Base-by-base conservation (phyloP, 2,113 vertebrate species). In the Neofelis nebulosa region DNA sequence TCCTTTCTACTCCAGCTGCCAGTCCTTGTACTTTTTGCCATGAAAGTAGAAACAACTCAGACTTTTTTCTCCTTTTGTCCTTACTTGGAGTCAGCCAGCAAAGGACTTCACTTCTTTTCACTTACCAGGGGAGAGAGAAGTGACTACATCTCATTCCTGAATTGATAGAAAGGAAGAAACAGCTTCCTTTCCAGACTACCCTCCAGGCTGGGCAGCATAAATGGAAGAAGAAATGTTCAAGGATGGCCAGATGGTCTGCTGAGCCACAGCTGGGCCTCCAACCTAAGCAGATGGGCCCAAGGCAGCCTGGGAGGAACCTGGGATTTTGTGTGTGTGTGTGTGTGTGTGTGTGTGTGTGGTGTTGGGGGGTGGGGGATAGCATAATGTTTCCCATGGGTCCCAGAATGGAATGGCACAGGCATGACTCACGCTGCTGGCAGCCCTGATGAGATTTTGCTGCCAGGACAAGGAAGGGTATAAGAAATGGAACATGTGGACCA, bases 301-400 rank as follows among this genome's bases (percentile, higher is more conserved):
- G 63, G 86, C 23, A 80, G 52, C 55, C 5, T 45, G 63, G 48
- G 38, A 88, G 18, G 78, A 45, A 3, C 13, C 55, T 71, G 7
- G 21, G 19, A 23, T 1, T 12, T 57, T 57, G n/a, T 29, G 41
- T n/a, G 15, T 36, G 52, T 80, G 73, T 78, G 29, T 78, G 50
- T 81, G 50, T 36, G 33, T 23, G 18, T n/a, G 48, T 29, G 57
- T 61, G 57, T 61, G 3, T 15, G 33, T 21, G 13, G 27, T 16
- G 15, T 15, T 21, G 7, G 6, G 10, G 27, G 0, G 29, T 4
- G 33, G 33, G 11, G 3, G 18, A 2, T 23, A 23, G 13, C 27
- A 85, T n/a, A 73, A 85, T 25, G 33, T 33, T 76, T 92, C 55
- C n/a, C 38, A 13, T 5, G 52, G 31, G 57, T 57, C 3, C 3